phyloP scores from a whole-genome alignment of 2,888 invertebrate species.

The Spodoptera littoralis region DNA sequence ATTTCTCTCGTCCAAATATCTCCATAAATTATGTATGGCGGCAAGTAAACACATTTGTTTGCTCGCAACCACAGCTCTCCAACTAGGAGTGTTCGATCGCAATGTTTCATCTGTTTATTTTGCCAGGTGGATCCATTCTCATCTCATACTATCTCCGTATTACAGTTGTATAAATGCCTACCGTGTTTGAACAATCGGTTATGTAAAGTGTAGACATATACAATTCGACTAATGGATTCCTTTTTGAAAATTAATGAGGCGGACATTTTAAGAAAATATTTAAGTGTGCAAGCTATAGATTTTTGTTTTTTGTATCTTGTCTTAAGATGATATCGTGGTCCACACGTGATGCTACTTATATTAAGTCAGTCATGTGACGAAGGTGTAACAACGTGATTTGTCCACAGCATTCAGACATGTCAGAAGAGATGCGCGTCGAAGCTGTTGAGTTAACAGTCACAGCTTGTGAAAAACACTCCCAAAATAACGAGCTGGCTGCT shows the following conservation, averaged over 20 bases:
- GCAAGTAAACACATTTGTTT: constrained; percentile 50
- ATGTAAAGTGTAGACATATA: constrained; percentile 34
- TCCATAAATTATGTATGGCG: constrained; percentile 47
- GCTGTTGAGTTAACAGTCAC: constrained; percentile 97
- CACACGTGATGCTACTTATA: too few relatives aligned
- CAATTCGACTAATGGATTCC: constrained; percentile 35
- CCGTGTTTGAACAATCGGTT: constrained; percentile 45
- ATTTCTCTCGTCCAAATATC: constrained; percentile 51
- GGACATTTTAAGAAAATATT: constrained; percentile 10
- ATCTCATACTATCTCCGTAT: constrained; percentile 33
- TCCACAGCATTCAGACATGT: constrained; percentile 96
- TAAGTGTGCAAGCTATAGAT: neutral
- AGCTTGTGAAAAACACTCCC: constrained; percentile 96
- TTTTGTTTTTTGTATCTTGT: too few relatives aligned
- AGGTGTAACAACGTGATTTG: constrained; percentile 21
- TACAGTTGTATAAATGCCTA: constrained; percentile 6
- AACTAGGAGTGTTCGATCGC: constrained; percentile 25
- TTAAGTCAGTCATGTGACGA: too few relatives aligned
- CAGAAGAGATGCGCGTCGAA: constrained; percentile 97
- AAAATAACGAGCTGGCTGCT: constrained; percentile 97
- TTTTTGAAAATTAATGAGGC: constrained; percentile 17
- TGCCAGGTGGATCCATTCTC: constrained; percentile 73
- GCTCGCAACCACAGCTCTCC: constrained; percentile 39
- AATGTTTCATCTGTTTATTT: constrained; percentile 70
- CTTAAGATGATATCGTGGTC: too few relatives aligned